Evolutionary conservation across 2,888 invertebrate genomes (phyloP), one percentile per base, ranked within the genome.

Genomic region (Actias luna): DNA sequence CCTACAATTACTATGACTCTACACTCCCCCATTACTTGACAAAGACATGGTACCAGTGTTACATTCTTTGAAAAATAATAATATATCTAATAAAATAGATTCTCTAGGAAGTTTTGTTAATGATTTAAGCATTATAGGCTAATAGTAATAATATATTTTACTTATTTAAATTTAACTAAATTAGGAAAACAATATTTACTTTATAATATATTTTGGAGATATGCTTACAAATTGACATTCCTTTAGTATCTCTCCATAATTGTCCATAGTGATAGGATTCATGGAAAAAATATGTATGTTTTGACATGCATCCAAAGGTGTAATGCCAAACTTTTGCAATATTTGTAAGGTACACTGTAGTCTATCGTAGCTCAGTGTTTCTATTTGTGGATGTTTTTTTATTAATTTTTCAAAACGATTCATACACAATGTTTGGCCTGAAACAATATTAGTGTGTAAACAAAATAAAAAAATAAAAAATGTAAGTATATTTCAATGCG

Each of bases 151-250:
- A 33, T 33, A 33, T 10, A 33, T 33, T 12, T 33, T 33, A 33
- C 33, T 12, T 33, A 33, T 33, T 5, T 33, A 33, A 2, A 33
- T 10, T 8, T 42, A 18, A 8, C 8, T 8, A 18, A 42, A 42
- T 42, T 42, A 42, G 39, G 16, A 39, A 39, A 39, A 57, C 59
- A 60, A 58, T 59, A 65, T 73, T 74, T 73, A 90, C 91, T 85
- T 87, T 68, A 90, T 88, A 60, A 92, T 86, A 70, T 89, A 79
- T 68, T 88, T 87, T 4, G 90, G 83, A 22, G 87, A 67, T 29
- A 93, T 80, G 50, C 79, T 76, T 5, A 93, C 70, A 64, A 95
- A 94, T 18, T 94, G 94, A 76, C 94, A 94, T 83, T 96, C 95
- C 67, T 84, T 85, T 16, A 96, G 81, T 57, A 94, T 93, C 73